A percentile compares a stretch with the other conserved stretches of the same genome.
phyloP scores from a whole-genome alignment of 2,113 vertebrate genomes.

The Aspidoscelis tigris region DNA sequence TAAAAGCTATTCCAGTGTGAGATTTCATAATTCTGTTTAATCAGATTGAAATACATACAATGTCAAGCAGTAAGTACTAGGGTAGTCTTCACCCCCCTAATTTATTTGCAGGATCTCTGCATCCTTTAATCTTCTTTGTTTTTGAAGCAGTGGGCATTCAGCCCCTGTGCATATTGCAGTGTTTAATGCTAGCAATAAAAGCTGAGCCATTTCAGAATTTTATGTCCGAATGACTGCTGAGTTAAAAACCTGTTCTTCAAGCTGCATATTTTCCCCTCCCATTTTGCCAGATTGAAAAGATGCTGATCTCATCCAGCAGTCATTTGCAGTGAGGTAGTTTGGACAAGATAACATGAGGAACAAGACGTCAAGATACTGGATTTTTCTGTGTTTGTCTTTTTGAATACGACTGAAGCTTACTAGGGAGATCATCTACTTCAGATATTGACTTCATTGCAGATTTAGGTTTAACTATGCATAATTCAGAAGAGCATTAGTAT shows the following conservation, averaged over 20 bases:
- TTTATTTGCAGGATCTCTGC: neutral
- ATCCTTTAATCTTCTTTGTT: neutral
- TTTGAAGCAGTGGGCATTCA: neutral
- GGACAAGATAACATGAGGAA: slow-evolving; percentile 48
- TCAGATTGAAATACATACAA: neutral
- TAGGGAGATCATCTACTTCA: neutral
- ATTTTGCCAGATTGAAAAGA: slow-evolving; percentile 53
- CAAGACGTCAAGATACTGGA: slow-evolving; percentile 47
- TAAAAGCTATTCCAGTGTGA: neutral
- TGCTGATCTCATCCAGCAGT: slow-evolving; percentile 47
- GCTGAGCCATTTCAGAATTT: slow-evolving; percentile 11
- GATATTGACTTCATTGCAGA: neutral
- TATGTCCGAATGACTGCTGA: slow-evolving; percentile 53
- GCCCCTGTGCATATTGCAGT: neutral
- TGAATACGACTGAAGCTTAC: slow-evolving; percentile 2
- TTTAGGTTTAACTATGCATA: neutral
- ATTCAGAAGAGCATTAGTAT: neutral
- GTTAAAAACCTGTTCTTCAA: slow-evolving; percentile 68
- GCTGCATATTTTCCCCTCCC: slow-evolving; percentile 56
- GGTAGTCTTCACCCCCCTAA: neutral
- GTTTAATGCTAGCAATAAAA: neutral
- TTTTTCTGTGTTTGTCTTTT: slow-evolving; percentile 52
- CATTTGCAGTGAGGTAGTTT: slow-evolving; percentile 21
- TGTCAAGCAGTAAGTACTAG: neutral
- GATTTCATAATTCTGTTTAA: neutral